Evolutionary conservation across 2,888 invertebrate species (phyloP).

Genomic region (Agapetus fuscipes): DNA sequence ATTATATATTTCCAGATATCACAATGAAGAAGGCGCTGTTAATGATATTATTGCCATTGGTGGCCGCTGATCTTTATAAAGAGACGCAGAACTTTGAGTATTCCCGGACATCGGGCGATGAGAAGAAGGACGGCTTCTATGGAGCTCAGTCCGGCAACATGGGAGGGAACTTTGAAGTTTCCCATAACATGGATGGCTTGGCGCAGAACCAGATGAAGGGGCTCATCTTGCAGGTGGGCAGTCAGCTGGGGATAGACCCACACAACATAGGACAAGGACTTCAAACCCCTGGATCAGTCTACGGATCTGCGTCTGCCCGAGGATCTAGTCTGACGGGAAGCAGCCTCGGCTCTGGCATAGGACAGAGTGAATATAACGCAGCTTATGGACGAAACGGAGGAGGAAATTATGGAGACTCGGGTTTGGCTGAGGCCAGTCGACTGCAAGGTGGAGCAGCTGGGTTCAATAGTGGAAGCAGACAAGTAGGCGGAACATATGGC

Average conservation of each 20-base stretch:
- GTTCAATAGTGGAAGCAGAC: background rate
- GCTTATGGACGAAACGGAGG: background rate
- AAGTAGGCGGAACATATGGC: background rate
- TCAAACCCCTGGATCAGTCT: slow-evolving; percentile 31
- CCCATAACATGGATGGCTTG: slow-evolving; percentile 41
- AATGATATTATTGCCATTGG: slow-evolving; percentile 28
- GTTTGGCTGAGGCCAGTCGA: background rate
- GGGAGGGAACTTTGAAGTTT: slow-evolving; percentile 42
- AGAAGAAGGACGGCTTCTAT: slow-evolving; percentile 36
- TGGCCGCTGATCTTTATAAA: slow-evolving; percentile 35
- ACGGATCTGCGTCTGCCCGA: slow-evolving; percentile 36
- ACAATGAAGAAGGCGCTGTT: slow-evolving; percentile 9
- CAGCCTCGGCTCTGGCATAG: background rate
- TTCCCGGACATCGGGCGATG: slow-evolving; percentile 39
- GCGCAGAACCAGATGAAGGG: slow-evolving; percentile 43
- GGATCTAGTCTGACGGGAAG: slow-evolving; percentile 23
- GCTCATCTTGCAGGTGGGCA: slow-evolving; percentile 35
- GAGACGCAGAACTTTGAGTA: slow-evolving; percentile 44
- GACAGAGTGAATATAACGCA: background rate
- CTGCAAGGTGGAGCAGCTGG: background rate
- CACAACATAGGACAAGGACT: slow-evolving; percentile 26
- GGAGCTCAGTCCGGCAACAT: slow-evolving; percentile 44
- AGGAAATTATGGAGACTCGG: background rate
- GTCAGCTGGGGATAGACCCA: slow-evolving; percentile 37
- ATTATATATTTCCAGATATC: background rate